These are phyloP conservation scores for Trichechus manatus DNA, from an alignment of 2,113 vertebrate genomes.

Conservation along the genomic window DNA sequence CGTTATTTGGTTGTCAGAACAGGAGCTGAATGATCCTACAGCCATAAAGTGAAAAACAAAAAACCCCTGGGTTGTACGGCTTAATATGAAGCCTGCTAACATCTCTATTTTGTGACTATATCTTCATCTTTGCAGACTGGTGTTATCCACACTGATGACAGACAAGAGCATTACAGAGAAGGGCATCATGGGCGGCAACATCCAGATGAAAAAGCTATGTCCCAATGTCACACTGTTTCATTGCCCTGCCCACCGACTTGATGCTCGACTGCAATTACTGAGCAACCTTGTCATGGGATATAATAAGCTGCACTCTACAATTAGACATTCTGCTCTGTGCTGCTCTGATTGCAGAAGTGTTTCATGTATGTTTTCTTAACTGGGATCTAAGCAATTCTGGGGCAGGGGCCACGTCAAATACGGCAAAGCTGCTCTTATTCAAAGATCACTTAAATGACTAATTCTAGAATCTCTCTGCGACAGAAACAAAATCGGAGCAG, in stretches of 20 bases:
- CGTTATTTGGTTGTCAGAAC: neutral
- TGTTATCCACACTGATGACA: neutral
- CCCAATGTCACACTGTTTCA: too few species aligned
- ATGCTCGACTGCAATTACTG: accelerated
- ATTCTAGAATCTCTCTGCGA: neutral
- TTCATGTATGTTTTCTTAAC: neutral
- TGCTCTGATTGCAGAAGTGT: neutral
- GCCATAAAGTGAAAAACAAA: neutral
- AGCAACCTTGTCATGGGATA: accelerated
- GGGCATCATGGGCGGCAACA: too few species aligned
- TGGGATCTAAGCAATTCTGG: neutral
- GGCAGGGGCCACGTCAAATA: neutral
- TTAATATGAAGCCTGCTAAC: neutral
- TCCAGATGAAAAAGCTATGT: neutral
- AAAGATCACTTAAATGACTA: neutral
- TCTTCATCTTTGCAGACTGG: neutral
- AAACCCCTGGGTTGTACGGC: neutral
- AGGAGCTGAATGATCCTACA: neutral
- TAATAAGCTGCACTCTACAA: neutral
- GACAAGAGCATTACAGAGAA: neutral
- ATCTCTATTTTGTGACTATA: neutral
- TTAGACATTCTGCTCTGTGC: neutral
- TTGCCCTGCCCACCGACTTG: neutral
- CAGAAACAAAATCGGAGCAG: neutral
- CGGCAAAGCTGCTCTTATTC: neutral